Conservation (phyloP, 2,113 vertebrate species). For the Hepsetus odoe region DNA sequence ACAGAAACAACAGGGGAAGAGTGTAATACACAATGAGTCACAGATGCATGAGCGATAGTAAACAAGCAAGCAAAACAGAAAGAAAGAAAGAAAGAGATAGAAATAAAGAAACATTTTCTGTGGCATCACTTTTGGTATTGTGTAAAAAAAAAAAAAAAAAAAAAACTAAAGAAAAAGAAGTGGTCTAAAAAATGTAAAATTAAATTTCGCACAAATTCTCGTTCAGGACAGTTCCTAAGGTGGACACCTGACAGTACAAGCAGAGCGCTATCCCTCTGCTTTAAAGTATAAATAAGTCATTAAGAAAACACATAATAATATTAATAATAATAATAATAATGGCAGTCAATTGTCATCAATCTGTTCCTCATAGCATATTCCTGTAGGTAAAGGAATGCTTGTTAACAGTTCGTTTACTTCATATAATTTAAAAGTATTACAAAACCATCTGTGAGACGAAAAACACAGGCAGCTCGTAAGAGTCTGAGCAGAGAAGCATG, state of each 20-base stretch:
- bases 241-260: constrained; percentile 39
- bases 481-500: constrained; percentile 54
- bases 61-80: constrained; percentile 6
- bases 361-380: constrained; percentile 20
- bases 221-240: constrained; percentile 23
- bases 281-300: constrained; percentile 40
- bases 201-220: constrained; percentile 42
- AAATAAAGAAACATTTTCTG: constrained; percentile 38
- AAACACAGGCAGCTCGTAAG: constrained; percentile 33
- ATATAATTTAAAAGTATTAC: constrained; percentile 63
- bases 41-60: not conserved
- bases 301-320: constrained; percentile 30
- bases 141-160: constrained; percentile 59
- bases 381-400: constrained; percentile 65
- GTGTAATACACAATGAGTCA: not conserved
- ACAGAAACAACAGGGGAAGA: not conserved
- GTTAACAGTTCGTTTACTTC: constrained; percentile 51
- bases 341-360: constrained; percentile 53
- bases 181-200: constrained; percentile 33
- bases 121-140: constrained; percentile 74
- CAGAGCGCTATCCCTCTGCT: constrained; percentile 8
- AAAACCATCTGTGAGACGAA: constrained; percentile 46
- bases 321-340: too few species aligned
- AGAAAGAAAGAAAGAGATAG: too few species aligned
- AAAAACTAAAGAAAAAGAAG: constrained; percentile 47